Evolutionary conservation across 2,113 vertebrate genomes (phyloP), one percentile per base, ranked within the genome.

Genomic region (Electrona antarctica): DNA sequence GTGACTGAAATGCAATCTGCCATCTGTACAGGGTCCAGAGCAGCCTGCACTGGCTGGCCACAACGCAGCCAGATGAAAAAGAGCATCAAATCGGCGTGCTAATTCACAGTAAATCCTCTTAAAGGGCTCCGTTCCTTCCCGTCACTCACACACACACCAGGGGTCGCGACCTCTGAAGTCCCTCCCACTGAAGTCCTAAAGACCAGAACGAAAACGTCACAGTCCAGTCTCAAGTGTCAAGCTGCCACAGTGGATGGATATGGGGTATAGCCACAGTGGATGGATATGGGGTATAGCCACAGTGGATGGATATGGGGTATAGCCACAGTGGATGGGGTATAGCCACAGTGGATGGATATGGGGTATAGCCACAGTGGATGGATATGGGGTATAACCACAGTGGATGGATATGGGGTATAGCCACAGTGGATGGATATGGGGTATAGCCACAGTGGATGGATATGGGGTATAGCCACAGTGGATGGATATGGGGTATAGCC

Each of bases 81-180:
- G 60, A 73, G 52, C 81, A 78, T 88, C 82, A 84, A 87, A 92
- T 85, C 81, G 41, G 83, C 71, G 68, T 85, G 77, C 66, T 87
- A 88, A 92, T 90, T 92, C 80, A 84, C 76, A 85, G 83, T 91
- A 92, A 93, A 90, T 86, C 87, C 86, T 75, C 85, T 90, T 86
- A 83, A 91, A 92, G 81, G 84, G 85, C 76, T 56, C 28, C 3
- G 78, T 89, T 87, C 78, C 75, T 89, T 85, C 79, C 79, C 83
- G 87, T 88, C 89, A 84, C 78, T 87, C 79, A 84, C 77, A 70
- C 76, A 69, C 71, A 74, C 45, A 81, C 21, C 74, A 74, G 76
- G 82, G 90, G 86, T 87, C 83, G 76, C 48, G 79, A 86, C 90
- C 87, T 89, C 80, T 55, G 69, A 64, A 76, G 82, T 65, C 77